Base-by-base conservation (phyloP, 2,113 vertebrate species). In the Cynoglossus semilaevis region DNA sequence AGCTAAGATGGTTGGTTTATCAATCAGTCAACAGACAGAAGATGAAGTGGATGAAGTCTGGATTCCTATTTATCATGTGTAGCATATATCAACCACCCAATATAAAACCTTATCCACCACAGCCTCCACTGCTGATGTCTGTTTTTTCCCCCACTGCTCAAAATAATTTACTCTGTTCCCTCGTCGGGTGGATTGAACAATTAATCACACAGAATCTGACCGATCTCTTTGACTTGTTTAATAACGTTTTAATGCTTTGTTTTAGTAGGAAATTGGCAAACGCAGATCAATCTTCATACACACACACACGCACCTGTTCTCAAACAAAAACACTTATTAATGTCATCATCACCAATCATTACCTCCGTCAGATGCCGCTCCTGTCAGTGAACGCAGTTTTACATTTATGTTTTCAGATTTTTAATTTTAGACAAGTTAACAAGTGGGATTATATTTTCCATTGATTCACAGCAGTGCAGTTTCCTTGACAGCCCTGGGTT, bases 401-500 rank as follows among this genome's bases (percentile, higher is more conserved):
- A 59, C 15, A 51, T 63, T 69, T 60, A 51, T 60, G 9, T 74
- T 68, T 19, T 67, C 58, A 51, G 61, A 9, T 76, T 68, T 37
- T 74, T 66, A 72, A 59, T 70, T 73, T 29, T 29, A 29, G 22
- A 29, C n/a, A 29, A 67, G 62, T 57, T 73, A 63, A 49, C 43
- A 10, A 47, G 57, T n/a, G 13, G 9, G 54, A 17, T 70, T 66
- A 40, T 80, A 57, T 60, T 75, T 58, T 49, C 42, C 55, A 60
- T 10, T 71, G 58, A 66, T 50, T 53, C 69, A 67, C 49, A 45
- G 47, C 48, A 70, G 63, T 68, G 72, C 68, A 70, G 74, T 79
- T 78, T 69, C 69, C 63, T 58, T 74, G 76, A 77, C 78, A 66
- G 58, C 51, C 51, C 43, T 15, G 46, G 70, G 82, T 79, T 85